These are phyloP conservation scores for Arctopsyche grandis DNA, from an alignment of 1,140 invertebrate genomes.

Conservation along the genomic window DNA sequence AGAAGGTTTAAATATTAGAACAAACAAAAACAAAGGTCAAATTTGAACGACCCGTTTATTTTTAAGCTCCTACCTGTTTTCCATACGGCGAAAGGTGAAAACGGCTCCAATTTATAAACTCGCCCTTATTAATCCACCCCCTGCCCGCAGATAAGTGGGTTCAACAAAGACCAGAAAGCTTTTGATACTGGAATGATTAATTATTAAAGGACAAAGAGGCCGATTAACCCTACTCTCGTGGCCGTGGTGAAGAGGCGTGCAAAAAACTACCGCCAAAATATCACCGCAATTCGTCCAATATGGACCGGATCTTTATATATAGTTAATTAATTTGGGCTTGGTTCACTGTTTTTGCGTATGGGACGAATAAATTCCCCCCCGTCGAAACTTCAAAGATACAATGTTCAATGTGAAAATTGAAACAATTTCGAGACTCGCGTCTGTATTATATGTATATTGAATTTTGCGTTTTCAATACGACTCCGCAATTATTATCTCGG, in stretches of 20 bases:
- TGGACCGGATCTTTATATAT: background rate
- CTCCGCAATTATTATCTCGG: no score
- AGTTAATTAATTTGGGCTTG: no score
- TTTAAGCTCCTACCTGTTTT: constrained; percentile 7
- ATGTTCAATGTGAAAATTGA: constrained; percentile 12
- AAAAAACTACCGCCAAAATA: background rate
- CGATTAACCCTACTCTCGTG: constrained; percentile 25
- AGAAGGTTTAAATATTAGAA: no score
- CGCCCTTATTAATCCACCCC: constrained; percentile 40
- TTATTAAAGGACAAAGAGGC: constrained; percentile 36
- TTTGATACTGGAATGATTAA: constrained; percentile 49
- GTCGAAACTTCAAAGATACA: no score
- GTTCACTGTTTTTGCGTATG: no score
- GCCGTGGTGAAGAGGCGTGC: background rate
- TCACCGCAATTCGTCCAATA: background rate
- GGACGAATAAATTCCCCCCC: background rate
- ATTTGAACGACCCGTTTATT: background rate
- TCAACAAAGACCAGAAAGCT: constrained; percentile 43
- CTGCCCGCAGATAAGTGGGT: constrained; percentile 46
- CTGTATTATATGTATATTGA: background rate
- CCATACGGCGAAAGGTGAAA: constrained; percentile 1
- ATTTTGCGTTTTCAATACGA: background rate
- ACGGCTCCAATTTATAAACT: constrained; percentile 35
- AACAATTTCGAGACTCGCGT: background rate
- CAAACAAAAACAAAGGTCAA: no score